Evolutionary conservation across 2,113 vertebrate species (phyloP).

Genomic region (Geococcyx californianus): DNA sequence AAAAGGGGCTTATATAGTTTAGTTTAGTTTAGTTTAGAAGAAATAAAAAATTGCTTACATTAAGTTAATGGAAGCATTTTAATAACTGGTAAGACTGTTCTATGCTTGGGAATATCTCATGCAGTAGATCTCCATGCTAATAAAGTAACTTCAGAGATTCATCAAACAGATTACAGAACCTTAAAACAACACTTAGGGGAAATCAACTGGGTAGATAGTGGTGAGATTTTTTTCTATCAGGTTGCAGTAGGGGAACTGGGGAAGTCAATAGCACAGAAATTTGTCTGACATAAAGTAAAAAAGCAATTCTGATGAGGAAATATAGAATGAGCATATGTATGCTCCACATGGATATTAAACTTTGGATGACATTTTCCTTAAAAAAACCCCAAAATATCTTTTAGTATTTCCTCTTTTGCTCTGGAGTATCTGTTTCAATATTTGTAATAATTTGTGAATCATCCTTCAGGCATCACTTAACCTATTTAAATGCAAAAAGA

Average conservation of each 20-base stretch:
- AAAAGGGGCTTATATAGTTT: not conserved
- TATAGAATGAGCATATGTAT: not conserved
- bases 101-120: not conserved
- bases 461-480: not conserved
- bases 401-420: constrained; percentile 17
- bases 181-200: not conserved
- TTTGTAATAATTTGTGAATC: not conserved
- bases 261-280: not conserved
- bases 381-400: not conserved
- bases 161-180: not conserved
- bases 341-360: not conserved
- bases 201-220: not conserved
- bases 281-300: not conserved
- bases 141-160: not conserved
- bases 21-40: not conserved
- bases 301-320: not conserved
- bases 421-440: not conserved
- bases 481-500: constrained; percentile 20
- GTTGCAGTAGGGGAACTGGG: not conserved
- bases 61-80: not conserved
- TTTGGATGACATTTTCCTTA: constrained; percentile 2
- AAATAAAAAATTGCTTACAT: not conserved
- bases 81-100: not conserved
- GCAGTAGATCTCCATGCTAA: not conserved
- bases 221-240: not conserved